Conservation (phyloP, 2,113 vertebrate genomes). For the Salvator merianae region DNA sequence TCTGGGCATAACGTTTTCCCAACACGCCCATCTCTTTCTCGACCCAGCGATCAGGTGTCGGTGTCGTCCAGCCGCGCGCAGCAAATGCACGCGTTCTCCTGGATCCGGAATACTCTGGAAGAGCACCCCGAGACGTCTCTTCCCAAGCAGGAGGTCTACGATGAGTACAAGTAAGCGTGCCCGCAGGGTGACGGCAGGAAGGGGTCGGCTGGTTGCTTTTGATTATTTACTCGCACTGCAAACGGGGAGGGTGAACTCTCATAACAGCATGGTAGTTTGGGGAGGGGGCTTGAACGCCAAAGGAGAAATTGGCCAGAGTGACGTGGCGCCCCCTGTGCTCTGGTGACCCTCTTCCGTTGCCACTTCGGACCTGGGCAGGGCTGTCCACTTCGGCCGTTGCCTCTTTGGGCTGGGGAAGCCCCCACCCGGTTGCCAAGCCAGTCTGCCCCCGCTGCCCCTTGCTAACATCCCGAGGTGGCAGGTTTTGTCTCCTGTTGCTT, state of each 20-base stretch:
- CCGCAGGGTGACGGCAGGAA: background rate
- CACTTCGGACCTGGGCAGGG: too few relatives aligned
- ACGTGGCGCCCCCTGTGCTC: too few relatives aligned
- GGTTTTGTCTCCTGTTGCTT: background rate
- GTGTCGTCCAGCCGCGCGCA: constrained; percentile 95
- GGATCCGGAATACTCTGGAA: constrained; percentile 96
- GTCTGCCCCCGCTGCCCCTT: too few relatives aligned
- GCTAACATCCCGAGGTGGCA: too few relatives aligned
- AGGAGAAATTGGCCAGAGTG: too few relatives aligned
- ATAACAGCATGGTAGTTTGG: too few relatives aligned
- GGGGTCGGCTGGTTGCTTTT: too few relatives aligned
- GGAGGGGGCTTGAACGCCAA: background rate
- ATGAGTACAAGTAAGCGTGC: constrained; percentile 94
- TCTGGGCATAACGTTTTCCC: background rate
- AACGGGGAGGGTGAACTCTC: background rate
- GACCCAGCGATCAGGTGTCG: constrained; percentile 87
- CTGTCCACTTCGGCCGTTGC: too few relatives aligned
- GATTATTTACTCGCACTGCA: background rate
- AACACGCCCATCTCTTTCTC: constrained; percentile 29
- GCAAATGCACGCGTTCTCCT: constrained; percentile 96
- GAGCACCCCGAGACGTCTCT: constrained; percentile 97
- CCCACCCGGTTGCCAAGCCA: too few relatives aligned
- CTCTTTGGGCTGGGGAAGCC: too few relatives aligned
- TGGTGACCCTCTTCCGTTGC: too few relatives aligned
- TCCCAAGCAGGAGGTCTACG: constrained; percentile 99